Evolutionary conservation across 2,888 invertebrate genomes (phyloP), one percentile per base, ranked within the genome.

Genomic region (Parnassius smintheus): DNA sequence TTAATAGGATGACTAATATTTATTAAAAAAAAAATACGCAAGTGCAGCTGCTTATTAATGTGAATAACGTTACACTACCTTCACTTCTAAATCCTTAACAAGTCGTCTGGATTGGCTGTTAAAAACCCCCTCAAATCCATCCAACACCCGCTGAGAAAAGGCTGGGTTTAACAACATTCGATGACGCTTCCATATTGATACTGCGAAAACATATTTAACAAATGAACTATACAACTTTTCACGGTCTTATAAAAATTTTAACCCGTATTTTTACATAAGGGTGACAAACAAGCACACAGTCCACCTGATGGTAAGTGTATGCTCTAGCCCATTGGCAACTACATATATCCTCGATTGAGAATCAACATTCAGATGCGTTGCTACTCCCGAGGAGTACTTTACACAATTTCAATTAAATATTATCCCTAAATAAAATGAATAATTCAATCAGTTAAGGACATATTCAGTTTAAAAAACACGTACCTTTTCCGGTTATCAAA

Each of bases 161-260:
- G 85, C 79, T 18, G 86, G 84, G 41, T 83, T 83, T 9, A 87
- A 67, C 1, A 82, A 67, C 56, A 82, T 85, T 2, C 85, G 76
- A 53, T 86, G 85, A n/a, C 75, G 72, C 65, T 74, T 82, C 86
- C 86, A 86, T 59, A 78, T 77, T 18, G 78, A 71, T 52, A 76
- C 85, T 86, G 59, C 4, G 1, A 68, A 66, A 13, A 56, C 8
- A 9, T 11, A 13, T 49, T 9, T 12, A 13, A 49, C 2, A 49
- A 9, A 49, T 13, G 9, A 11, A 49, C 2, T 10, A 12, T 7
- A 49, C n/a, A n/a, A 10, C 8, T 7, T 12, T 49, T 13, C 13
- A 12, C 13, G 0, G n/a, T 4, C 49, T 8, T 1, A 12, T 4
- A 49, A 49, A 50, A 50, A 50, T 9, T 3, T 1, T 18, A 9